Evolutionary conservation across 2,888 invertebrate genomes (phyloP).

Genomic region (Beris chalybata): DNA sequence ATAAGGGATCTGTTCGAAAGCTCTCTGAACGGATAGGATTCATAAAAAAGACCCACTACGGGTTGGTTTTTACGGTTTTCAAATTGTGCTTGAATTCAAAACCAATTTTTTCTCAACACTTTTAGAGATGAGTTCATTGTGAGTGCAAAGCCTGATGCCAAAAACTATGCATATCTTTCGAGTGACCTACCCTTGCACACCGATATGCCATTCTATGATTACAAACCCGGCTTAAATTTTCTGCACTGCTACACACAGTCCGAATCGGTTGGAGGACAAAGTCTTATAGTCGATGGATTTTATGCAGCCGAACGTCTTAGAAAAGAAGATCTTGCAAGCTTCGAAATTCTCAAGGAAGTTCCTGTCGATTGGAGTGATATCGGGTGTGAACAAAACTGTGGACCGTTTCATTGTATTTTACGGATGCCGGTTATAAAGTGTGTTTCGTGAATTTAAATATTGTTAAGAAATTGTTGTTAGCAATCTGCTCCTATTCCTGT

Average conservation of each 20-base stretch:
- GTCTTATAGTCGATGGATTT: slow-evolving; percentile 69
- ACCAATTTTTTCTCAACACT: slow-evolving; percentile 23
- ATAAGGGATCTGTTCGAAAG: slow-evolving; percentile 61
- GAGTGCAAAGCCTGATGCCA: slow-evolving; percentile 67
- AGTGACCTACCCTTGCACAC: slow-evolving; percentile 71
- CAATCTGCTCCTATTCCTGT: slow-evolving; percentile 14
- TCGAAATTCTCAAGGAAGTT: slow-evolving; percentile 61
- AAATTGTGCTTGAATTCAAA: slow-evolving; percentile 1
- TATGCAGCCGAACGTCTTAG: slow-evolving; percentile 65
- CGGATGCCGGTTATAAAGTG: slow-evolving; percentile 67
- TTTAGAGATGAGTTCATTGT: slow-evolving; percentile 66
- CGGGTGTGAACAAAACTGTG: slow-evolving; percentile 64
- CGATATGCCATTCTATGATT: slow-evolving; percentile 76
- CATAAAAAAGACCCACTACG: slow-evolving; percentile 72
- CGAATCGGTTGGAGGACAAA: slow-evolving; percentile 66
- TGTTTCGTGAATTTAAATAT: slow-evolving; percentile 33
- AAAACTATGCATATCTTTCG: slow-evolving; percentile 73
- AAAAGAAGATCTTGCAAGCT: slow-evolving; percentile 60
- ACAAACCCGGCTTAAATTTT: slow-evolving; percentile 72
- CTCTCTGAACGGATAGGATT: slow-evolving; percentile 69
- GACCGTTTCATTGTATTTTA: slow-evolving; percentile 65
- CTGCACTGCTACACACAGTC: slow-evolving; percentile 73
- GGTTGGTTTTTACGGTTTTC: slow-evolving; percentile 53
- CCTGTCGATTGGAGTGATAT: slow-evolving; percentile 74
- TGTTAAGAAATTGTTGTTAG: background rate